A percentile compares a stretch with the other conserved stretches of the same genome.
phyloP scores from a whole-genome alignment of 2,888 invertebrate genomes.

The Polietes domitor region DNA sequence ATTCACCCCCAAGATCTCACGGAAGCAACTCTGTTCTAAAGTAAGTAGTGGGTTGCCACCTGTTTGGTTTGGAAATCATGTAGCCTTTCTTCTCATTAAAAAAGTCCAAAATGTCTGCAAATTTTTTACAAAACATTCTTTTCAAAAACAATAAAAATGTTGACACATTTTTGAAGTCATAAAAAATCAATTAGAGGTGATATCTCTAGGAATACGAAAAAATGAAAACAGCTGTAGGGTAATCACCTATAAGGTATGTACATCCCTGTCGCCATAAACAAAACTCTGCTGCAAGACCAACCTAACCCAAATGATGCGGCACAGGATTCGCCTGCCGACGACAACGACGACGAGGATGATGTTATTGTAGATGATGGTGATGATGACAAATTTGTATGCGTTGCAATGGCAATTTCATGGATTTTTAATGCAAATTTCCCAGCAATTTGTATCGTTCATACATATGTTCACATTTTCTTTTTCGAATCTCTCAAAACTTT shows the following conservation, averaged over 20 bases:
- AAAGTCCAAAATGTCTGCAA: too few relatives aligned
- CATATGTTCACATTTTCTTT: constrained; percentile 58
- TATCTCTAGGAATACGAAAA: constrained; percentile 33
- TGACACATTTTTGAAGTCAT: constrained; percentile 60
- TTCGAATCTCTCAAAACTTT: constrained; percentile 18
- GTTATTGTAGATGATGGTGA: background rate
- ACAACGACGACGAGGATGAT: background rate
- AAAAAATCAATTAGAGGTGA: constrained; percentile 74
- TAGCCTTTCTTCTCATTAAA: too few relatives aligned
- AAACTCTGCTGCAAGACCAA: background rate
- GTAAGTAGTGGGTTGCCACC: too few relatives aligned
- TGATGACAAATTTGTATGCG: constrained; percentile 68
- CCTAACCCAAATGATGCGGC: background rate
- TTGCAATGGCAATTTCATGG: constrained; percentile 72
- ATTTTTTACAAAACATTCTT: too few relatives aligned
- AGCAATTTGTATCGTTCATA: constrained; percentile 60
- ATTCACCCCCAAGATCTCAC: too few relatives aligned
- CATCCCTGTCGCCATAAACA: background rate
- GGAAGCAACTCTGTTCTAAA: too few relatives aligned
- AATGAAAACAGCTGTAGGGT: constrained; percentile 67
- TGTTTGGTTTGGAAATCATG: too few relatives aligned
- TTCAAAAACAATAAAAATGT: constrained; percentile 21
- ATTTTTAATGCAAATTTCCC: constrained; percentile 69
- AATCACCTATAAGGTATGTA: background rate
- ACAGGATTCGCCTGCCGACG: background rate